Evolutionary conservation across 2,797 vertebrate species (phyloP), one percentile per base, ranked within the genome.

Genomic region (Enteromius trimaculatus): DNA sequence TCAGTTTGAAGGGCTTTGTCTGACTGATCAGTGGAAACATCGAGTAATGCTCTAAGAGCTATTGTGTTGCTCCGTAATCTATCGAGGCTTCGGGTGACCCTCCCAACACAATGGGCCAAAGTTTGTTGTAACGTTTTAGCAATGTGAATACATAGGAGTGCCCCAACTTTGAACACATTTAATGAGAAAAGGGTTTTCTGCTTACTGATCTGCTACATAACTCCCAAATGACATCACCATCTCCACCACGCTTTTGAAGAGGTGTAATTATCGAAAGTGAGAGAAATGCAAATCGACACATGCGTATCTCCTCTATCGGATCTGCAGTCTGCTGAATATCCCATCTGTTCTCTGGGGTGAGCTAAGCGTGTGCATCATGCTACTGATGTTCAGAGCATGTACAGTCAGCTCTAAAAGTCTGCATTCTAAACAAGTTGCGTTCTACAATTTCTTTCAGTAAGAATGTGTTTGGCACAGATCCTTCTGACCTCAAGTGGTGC

Each of bases 1-100:
- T 82, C 81, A 77, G 23, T 37, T 77, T 51, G 19, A 66, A 79
- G 64, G 47, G 77, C 29, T 75, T 82, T 82, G 80, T 75, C 31
- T 29, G 23, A 76, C 60, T 17, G 64, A 69, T 82, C 62, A 44
- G 72, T 82, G 81, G 81, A 82, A 82, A 82, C 72, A 77, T 49
- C 77, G 72, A 82, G 81, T 82, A 82, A 82, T 55, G 72, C 72
- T 68, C 21, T 47, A 76, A 77, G 34, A 69, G 64, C 81, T 68
- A 77, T 82, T 82, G 81, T 82, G 77, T 77, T 76, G 72, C 81
- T 77, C 49, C 19, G 3, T 65, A 58, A 82, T 82, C 81, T 68
- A 31, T 13, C 68, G 72, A 62, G 72, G 64, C 49, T 82, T 77
- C 37, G 29, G 58, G 37, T 58, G 81, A 77, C 72, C 76, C 81